Base-by-base conservation (phyloP, 2,888 invertebrate species). In the Lycophotia porphyrea region DNA sequence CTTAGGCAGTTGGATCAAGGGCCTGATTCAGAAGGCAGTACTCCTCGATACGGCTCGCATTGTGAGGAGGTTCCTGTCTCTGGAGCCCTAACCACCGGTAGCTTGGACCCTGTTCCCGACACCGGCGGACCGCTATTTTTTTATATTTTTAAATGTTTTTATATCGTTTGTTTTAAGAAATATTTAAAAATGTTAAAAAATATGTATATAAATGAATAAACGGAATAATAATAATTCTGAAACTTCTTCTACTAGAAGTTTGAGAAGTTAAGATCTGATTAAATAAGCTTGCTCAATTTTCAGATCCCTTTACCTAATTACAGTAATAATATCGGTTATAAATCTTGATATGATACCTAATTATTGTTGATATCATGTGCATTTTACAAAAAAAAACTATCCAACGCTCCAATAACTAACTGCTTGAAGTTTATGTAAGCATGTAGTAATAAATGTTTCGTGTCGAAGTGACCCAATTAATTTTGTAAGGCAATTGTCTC, bases 401-500 rank as follows among this genome's bases (percentile, higher is more conserved):
- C 61, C 86, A 88, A 90, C 87, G 91, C 88, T 89, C 91, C 89
- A 92, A 84, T 91, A 90, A 85, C 84, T 91, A 89, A 85, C 84
- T 84, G 58, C 79, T 83, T 81, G 71, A 63, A 76, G 74, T 81
- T 93, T 92, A 93, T 88, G 89, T 93, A 93, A 92, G 74, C 88
- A 91, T 90, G 91, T 86, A 92, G 89, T 91, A 91, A 93, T 69
- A 86, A 88, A 88, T 89, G 84, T 88, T 90, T 91, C 91, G 91
- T 92, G 90, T 88, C 90, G 86, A 90, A 90, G 82, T 85, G 85
- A 81, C 86, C 87, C 87, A 90, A 89, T 91, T 91, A 88, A 91
- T 93, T 92, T 92, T 90, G 88, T 90, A 91, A 84, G 67, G 74
- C 87, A 88, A 92, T 91, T 90, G 90, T 90, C 88, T 88, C 80